Evolutionary conservation across 1,140 invertebrate species (phyloP).

Genomic region (Bombyx mandarina): DNA sequence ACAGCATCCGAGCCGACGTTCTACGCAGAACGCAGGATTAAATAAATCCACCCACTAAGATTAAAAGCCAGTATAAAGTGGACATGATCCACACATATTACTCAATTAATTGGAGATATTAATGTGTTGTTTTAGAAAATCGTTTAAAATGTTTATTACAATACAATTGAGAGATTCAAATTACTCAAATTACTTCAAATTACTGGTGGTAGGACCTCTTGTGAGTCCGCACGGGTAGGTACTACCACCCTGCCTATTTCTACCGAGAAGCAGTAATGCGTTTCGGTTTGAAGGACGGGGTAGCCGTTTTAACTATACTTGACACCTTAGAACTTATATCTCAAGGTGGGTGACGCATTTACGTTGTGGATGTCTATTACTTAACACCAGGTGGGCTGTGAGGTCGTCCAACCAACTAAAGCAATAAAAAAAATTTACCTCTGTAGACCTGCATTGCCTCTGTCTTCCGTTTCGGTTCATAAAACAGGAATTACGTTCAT

Average conservation of each 20-base stretch:
- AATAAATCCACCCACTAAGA: slow-evolving; percentile 61
- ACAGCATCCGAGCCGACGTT: slow-evolving; percentile 23
- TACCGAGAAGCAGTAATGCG: no score
- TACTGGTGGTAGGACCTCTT: no score
- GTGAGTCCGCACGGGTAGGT: no score
- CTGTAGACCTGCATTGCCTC: background rate
- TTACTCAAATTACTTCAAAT: background rate
- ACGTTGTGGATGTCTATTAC: no score
- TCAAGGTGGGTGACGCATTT: no score
- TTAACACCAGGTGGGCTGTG: background rate
- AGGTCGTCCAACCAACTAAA: background rate
- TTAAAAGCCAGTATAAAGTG: slow-evolving; percentile 50
- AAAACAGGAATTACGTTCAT: no score
- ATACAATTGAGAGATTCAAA: background rate
- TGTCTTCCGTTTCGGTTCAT: no score
- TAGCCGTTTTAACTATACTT: no score
- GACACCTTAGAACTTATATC: no score
- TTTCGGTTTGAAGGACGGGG: no score
- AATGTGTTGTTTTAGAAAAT: slow-evolving; percentile 1
- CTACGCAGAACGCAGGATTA: slow-evolving; percentile 33
- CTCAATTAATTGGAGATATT: slow-evolving; percentile 27
- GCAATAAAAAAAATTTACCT: slow-evolving; percentile 1
- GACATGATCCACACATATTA: slow-evolving; percentile 34
- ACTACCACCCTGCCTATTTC: no score
- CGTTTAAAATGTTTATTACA: slow-evolving; percentile 1